Percentiles rank a stretch among this genome's conserved stretches.
Evolutionary conservation across 2,888 invertebrate species (phyloP).

Genomic region (Euclidia mi): DNA sequence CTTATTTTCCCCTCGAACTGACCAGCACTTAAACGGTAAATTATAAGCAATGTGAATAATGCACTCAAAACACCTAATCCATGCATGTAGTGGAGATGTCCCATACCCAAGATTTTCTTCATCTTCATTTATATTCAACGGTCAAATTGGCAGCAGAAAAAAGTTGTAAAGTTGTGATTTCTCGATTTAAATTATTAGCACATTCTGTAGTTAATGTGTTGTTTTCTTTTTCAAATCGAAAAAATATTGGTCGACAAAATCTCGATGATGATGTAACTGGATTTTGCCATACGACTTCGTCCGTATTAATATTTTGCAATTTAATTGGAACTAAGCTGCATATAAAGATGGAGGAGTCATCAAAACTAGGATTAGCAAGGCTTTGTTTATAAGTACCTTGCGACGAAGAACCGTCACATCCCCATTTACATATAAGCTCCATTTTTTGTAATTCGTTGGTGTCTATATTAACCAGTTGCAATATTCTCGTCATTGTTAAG

Average conservation of each 20-base stretch:
- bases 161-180: no score
- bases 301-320: no score
- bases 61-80: no score
- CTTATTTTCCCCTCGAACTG: no score
- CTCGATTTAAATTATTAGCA: no score
- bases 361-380: constrained; percentile 2
- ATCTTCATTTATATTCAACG: constrained; percentile 1
- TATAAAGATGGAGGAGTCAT: constrained; percentile 4
- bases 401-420: constrained; percentile 1
- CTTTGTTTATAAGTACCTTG: constrained; percentile 4
- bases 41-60: no score
- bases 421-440: not conserved
- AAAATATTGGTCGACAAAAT: constrained; percentile 2
- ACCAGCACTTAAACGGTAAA: no score
- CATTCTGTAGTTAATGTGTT: not conserved
- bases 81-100: no score
- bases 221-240: constrained; percentile 2
- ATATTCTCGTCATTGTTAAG: no score
- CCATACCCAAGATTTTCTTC: constrained; percentile 4
- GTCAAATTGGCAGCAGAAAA: constrained; percentile 1
- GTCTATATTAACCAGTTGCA: no score
- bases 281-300: no score
- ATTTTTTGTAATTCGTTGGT: constrained; percentile 8
- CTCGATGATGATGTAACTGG: constrained; percentile 4
- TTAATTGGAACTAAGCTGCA: no score